phyloP scores from a whole-genome alignment of 2,113 vertebrate species.

The Microcebus griseorufus region DNA sequence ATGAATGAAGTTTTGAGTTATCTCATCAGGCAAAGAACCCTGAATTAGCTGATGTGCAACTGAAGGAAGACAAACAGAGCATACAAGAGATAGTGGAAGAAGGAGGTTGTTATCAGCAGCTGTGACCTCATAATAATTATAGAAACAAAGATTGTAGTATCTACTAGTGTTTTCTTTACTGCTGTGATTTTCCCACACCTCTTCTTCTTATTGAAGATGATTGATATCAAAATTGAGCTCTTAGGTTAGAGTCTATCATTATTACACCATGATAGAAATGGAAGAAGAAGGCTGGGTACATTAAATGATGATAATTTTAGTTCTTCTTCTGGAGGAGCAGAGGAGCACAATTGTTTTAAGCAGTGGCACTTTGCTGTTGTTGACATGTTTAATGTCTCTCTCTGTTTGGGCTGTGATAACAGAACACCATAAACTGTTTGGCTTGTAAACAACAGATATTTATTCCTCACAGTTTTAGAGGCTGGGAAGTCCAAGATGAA shows the following conservation, averaged over 20 bases:
- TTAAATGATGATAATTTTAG: neutral
- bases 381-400: neutral
- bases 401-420: neutral
- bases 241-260: neutral
- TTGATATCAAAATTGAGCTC: neutral
- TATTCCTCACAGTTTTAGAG: neutral
- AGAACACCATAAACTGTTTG: neutral
- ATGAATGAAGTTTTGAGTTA: neutral
- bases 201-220: neutral
- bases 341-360: neutral
- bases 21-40: neutral
- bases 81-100: neutral
- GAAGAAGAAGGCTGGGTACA: neutral
- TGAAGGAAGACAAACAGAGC: neutral
- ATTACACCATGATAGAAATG: neutral
- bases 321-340: neutral
- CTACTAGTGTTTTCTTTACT: neutral
- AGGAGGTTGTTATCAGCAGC: neutral
- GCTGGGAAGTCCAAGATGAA: neutral
- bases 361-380: neutral
- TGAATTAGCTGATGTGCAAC: neutral
- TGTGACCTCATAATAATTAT: neutral
- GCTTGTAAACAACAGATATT: neutral
- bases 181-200: neutral
- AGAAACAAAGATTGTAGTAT: neutral